Evolutionary conservation across 2,113 vertebrate genomes (phyloP), one percentile per base, ranked within the genome.

Genomic region (Podiceps cristatus): DNA sequence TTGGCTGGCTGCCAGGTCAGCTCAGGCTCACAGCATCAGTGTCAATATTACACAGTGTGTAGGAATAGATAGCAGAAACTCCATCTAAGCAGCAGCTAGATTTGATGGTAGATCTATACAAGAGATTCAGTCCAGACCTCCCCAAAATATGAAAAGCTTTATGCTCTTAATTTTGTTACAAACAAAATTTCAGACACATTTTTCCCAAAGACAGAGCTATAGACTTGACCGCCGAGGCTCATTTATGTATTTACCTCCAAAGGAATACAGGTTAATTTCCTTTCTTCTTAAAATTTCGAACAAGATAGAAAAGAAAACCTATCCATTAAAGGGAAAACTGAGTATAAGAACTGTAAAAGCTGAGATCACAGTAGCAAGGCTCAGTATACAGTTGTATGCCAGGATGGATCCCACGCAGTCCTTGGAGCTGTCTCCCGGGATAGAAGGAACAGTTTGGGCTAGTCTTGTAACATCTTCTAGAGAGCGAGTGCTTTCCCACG

Each of bases 1-100:
- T 75, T 95, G 96, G 96, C 86, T 81, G 77, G 23, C 37, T 86
- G 93, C 97, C 97, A 96, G 73, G 56, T 5, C 71, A 68, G 62
- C 66, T 76, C 90, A 68, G 67, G 74, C 75, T 90, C 69, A 33
- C 58, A 83, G 94, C 55, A 64, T 67, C 87, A 19, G 44, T 60
- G 64, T 62, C 76, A 74, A 5, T 85, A 27, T 59, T 40, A 20
- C 6, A 72, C 25, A n/a, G 5, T 8, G 4, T 31, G 42, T 6
- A 88, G 82, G 53, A 85, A 90, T 9, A 88, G 42, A 59, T 5
- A 86, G 58, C 47, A 55, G 45, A 27, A 66, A 29, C 68, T 82
- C 33, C 14, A 1, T 7, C 40, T 37, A 18, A 73, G 78, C 44
- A 88, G 40, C 1, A 1, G 37, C 33, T 23, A 59, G 73, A 64